A percentile compares a stretch with the other conserved stretches of the same genome.
These are phyloP conservation scores for Callaeas wilsoni DNA, from an alignment of 2,113 vertebrate species.

Conservation along the genomic window DNA sequence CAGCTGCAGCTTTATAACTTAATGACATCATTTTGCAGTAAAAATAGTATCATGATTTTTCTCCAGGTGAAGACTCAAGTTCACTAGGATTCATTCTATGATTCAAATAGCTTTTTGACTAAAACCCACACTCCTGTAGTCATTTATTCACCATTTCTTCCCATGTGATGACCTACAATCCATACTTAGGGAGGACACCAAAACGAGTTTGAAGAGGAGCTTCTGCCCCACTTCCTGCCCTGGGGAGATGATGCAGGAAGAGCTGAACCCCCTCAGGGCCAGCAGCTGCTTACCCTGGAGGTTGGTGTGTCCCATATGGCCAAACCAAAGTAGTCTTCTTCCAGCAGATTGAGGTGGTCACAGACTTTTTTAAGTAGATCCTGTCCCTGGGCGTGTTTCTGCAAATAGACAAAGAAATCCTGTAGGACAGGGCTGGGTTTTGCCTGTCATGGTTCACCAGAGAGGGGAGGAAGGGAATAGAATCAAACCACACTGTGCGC, in stretches of 20 bases:
- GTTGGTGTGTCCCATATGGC: conserved; percentile 84
- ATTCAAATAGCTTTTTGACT: neutral
- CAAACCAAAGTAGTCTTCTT: conserved; percentile 95
- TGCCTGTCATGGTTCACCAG: neutral
- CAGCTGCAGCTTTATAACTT: neutral
- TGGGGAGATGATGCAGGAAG: neutral
- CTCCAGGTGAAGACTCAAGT: neutral
- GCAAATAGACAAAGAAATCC: conserved; percentile 26
- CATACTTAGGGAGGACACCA: neutral
- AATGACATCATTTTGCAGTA: neutral
- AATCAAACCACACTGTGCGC: neutral
- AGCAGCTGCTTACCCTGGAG: conserved; percentile 78
- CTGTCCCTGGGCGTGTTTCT: conserved; percentile 96
- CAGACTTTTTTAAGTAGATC: conserved; percentile 93
- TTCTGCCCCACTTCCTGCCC: neutral
- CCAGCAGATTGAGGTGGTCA: conserved; percentile 94
- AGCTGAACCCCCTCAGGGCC: neutral
- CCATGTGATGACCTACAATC: neutral
- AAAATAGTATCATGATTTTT: neutral
- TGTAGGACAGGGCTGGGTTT: neutral
- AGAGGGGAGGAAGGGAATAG: neutral
- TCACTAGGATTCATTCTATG: neutral
- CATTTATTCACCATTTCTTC: neutral
- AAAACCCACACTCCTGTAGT: neutral
- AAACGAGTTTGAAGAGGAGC: neutral